Conservation (phyloP, 2,888 invertebrate genomes). For the Erynnis tages region DNA sequence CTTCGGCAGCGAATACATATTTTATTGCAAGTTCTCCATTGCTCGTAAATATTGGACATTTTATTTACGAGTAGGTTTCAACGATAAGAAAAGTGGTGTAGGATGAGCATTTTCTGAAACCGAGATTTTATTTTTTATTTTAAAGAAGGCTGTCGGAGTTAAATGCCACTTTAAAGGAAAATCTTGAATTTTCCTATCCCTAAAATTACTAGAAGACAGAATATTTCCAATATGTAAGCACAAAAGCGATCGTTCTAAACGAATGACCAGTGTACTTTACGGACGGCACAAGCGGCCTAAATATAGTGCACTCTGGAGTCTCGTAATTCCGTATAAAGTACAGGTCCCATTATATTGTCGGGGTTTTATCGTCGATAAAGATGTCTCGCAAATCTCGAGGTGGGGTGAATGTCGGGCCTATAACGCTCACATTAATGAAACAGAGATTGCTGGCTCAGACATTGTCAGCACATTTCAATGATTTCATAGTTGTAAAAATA, state of each 20-base stretch:
- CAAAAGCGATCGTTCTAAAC: background rate
- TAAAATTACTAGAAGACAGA: background rate
- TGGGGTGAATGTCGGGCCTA: background rate
- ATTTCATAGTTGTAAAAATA: no score
- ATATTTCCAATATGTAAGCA: background rate
- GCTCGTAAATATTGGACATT: constrained; percentile 22
- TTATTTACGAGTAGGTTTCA: background rate
- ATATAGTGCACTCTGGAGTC: background rate
- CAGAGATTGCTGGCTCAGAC: no score
- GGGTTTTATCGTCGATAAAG: constrained; percentile 9
- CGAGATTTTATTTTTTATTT: background rate
- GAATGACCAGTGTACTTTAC: background rate
- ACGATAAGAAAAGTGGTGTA: no score
- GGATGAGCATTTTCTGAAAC: constrained; percentile 7
- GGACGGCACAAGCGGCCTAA: background rate
- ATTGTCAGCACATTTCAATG: no score
- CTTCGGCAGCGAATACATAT: constrained; percentile 17
- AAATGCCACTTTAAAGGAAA: no score
- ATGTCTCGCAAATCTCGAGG: background rate
- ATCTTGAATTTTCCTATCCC: background rate
- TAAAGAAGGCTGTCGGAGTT: background rate
- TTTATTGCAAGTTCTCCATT: constrained; percentile 20
- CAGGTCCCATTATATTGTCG: constrained; percentile 3
- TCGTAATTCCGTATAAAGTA: constrained; percentile 8
- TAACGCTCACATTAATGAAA: no score